Conservation (phyloP, 2,113 vertebrate species). For the Strix aluco region DNA sequence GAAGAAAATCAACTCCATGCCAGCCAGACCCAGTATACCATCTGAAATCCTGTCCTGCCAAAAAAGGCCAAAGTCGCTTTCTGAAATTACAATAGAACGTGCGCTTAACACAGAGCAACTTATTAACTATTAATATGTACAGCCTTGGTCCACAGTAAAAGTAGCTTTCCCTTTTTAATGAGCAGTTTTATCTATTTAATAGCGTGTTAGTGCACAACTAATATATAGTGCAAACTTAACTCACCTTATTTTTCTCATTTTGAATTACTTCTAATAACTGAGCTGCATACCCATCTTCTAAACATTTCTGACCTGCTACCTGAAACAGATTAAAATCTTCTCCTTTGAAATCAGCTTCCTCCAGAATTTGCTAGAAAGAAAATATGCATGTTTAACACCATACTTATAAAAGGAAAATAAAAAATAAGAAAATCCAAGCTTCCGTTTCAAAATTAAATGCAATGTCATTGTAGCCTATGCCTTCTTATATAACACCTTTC, state of each 20-base stretch:
- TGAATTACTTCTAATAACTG: slow-evolving; percentile 88
- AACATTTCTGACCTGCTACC: slow-evolving; percentile 83
- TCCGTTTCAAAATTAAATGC: not conserved
- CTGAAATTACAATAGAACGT: not conserved
- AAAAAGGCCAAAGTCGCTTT: not conserved
- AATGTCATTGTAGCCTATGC: not conserved
- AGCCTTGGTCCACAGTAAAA: not conserved
- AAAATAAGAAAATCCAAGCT: not conserved
- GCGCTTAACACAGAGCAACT: not conserved
- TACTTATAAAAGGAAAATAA: not conserved
- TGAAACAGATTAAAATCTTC: slow-evolving; percentile 89
- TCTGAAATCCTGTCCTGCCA: not conserved
- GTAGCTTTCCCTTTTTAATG: not conserved
- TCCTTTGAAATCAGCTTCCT: slow-evolving; percentile 83
- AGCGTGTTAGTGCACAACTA: not conserved
- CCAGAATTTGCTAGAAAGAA: slow-evolving; percentile 82
- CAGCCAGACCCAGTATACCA: not conserved
- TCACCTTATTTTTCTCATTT: slow-evolving; percentile 92
- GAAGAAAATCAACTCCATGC: not conserved
- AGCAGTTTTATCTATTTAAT: not conserved
- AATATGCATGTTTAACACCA: not conserved
- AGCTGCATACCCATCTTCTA: slow-evolving; percentile 85
- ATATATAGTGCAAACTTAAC: not conserved
- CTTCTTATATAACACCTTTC: not conserved
- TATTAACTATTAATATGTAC: not conserved